Conservation (phyloP, 2,888 invertebrate species). For the Eupsilia transversa region DNA sequence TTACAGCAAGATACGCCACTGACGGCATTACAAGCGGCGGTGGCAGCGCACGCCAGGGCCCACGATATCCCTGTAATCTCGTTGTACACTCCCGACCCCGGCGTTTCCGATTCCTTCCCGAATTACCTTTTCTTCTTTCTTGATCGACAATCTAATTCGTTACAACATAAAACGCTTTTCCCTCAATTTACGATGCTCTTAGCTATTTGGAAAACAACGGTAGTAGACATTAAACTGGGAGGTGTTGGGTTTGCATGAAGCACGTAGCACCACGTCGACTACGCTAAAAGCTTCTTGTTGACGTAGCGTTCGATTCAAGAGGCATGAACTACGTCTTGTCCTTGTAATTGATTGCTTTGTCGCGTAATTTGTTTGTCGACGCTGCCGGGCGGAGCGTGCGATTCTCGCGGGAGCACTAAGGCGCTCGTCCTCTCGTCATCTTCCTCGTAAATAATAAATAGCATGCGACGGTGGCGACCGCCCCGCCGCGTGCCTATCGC, state of each 20-base stretch:
- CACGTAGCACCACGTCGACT: conserved; percentile 82
- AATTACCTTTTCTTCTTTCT: conserved; percentile 85
- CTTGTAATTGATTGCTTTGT: conserved; percentile 91
- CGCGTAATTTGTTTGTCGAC: conserved; percentile 90
- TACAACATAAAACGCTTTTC: conserved; percentile 81
- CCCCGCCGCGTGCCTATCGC: conserved; percentile 51
- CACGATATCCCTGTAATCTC: conserved; percentile 86
- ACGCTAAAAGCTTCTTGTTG: conserved; percentile 90
- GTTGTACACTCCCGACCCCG: conserved; percentile 85
- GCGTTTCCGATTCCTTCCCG: conserved; percentile 84
- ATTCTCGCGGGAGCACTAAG: conserved; percentile 85
- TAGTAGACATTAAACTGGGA: conserved; percentile 77
- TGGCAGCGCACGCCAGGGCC: conserved; percentile 79
- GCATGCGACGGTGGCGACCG: conserved; percentile 64
- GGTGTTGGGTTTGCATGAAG: conserved; percentile 78
- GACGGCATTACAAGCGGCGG: conserved; percentile 71
- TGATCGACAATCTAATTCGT: conserved; percentile 87
- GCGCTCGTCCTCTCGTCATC: conserved; percentile 83
- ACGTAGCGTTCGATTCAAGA: conserved; percentile 89
- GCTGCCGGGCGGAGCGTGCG: conserved; percentile 75
- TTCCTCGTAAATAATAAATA: conserved; percentile 88
- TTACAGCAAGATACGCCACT: conserved; percentile 86
- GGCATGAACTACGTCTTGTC: conserved; percentile 85
- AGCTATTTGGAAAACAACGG: conserved; percentile 78
- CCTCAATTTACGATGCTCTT: conserved; percentile 73